Percentiles rank a stretch among this genome's conserved stretches.
Evolutionary conservation across 2,113 vertebrate species (phyloP).

Genomic region (Salvelinus namaycush): DNA sequence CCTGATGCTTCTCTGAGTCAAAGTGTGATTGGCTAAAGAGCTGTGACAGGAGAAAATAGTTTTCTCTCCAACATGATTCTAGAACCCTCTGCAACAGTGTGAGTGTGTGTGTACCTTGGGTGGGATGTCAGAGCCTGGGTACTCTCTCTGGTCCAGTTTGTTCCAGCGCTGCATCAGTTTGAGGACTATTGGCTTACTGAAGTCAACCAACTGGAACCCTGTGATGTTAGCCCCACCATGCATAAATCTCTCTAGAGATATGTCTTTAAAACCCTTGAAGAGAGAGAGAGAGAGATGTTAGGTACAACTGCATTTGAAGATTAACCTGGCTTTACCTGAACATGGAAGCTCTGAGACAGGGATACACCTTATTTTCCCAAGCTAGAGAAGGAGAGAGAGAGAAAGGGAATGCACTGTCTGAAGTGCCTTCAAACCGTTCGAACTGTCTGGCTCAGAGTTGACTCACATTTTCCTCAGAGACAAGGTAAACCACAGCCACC

Average conservation of each 20-base stretch:
- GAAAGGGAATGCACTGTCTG: background rate
- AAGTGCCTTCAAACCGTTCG: too few species aligned
- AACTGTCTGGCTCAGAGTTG: too few species aligned
- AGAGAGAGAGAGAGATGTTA: slow-evolving; percentile 25
- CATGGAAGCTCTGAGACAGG: background rate
- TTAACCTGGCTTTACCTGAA: background rate
- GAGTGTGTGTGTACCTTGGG: slow-evolving; percentile 83
- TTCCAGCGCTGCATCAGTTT: slow-evolving; percentile 99
- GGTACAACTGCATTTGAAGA: too few species aligned
- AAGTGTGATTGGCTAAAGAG: slow-evolving; percentile 40
- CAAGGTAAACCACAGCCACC: too few species aligned
- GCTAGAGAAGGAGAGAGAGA: background rate
- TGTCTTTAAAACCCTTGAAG: slow-evolving; percentile 94
- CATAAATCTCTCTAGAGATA: slow-evolving; percentile 97
- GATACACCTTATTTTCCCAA: background rate
- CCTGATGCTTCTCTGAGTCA: slow-evolving; percentile 25
- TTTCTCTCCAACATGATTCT: background rate
- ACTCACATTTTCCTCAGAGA: too few species aligned
- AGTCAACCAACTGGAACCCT: slow-evolving; percentile 97
- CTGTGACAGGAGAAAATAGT: background rate
- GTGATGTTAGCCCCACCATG: slow-evolving; percentile 97
- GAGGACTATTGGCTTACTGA: slow-evolving; percentile 91
- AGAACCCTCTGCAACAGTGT: background rate
- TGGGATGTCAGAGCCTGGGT: slow-evolving; percentile 93
- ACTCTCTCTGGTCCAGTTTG: slow-evolving; percentile 97